These are phyloP conservation scores for Ramphastos sulfuratus DNA, from an alignment of 2,113 vertebrate species.

Conservation along the genomic window DNA sequence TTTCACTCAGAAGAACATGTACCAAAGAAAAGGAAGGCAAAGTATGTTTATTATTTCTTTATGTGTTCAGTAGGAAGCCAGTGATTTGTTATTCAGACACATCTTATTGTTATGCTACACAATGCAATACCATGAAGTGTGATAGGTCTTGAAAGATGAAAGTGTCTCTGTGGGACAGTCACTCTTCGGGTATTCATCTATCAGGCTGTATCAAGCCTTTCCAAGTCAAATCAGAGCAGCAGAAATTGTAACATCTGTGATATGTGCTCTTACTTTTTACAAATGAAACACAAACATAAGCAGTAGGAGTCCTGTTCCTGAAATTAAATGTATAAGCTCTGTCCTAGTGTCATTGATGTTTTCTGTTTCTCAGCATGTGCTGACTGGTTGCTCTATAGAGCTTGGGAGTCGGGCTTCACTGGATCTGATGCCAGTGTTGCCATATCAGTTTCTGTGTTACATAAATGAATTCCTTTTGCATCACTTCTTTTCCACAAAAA, in stretches of 20 bases:
- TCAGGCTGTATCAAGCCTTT: background rate
- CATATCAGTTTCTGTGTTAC: background rate
- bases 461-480: background rate
- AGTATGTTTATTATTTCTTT: slow-evolving; percentile 34
- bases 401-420: background rate
- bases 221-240: slow-evolving; percentile 37
- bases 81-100: slow-evolving; percentile 51
- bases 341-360: slow-evolving; percentile 24
- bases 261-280: background rate
- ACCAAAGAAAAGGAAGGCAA: background rate
- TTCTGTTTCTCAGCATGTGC: slow-evolving; percentile 16
- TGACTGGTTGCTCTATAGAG: background rate
- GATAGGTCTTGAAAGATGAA: slow-evolving; percentile 49
- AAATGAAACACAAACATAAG: slow-evolving; percentile 16
- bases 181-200: slow-evolving; percentile 7
- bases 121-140: background rate
- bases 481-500: background rate
- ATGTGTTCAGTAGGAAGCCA: background rate
- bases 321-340: slow-evolving; percentile 25
- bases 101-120: slow-evolving; percentile 5
- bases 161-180: slow-evolving; percentile 26
- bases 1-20: background rate
- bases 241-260: slow-evolving; percentile 30
- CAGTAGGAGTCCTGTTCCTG: slow-evolving; percentile 20
- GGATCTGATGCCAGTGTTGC: background rate